These are phyloP conservation scores for Erythrolamprus reginae DNA, from an alignment of 2,113 vertebrate genomes.

Conservation along the genomic window DNA sequence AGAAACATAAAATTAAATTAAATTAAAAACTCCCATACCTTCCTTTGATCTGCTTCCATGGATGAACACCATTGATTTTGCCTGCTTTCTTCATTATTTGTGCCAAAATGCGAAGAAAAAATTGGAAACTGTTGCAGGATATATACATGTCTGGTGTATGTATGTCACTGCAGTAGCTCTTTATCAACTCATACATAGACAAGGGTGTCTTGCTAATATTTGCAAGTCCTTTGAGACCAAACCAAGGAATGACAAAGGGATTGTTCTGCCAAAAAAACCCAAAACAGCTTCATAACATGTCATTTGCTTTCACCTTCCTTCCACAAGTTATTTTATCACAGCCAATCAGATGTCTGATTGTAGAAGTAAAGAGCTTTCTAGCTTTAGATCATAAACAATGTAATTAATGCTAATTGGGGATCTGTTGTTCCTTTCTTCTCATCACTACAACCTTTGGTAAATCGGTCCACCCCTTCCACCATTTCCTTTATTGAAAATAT, in stretches of 20 bases:
- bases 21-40: slow-evolving; percentile 66
- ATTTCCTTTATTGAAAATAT: not conserved
- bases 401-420: not conserved
- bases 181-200: slow-evolving; percentile 82
- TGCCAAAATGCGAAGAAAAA: slow-evolving; percentile 90
- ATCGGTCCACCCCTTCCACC: too few relatives aligned
- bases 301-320: not conserved
- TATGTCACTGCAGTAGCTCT: slow-evolving; percentile 75
- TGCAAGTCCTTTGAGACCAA: slow-evolving; percentile 82
- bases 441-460: not conserved
- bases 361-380: not conserved
- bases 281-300: not conserved
- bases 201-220: slow-evolving; percentile 79
- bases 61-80: slow-evolving; percentile 71
- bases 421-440: not conserved
- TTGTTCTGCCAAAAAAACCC: slow-evolving; percentile 71
- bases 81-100: slow-evolving; percentile 76
- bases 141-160: slow-evolving; percentile 75
- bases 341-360: not conserved
- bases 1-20: too few relatives aligned
- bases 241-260: slow-evolving; percentile 86
- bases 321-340: not conserved
- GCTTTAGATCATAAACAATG: not conserved
- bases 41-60: slow-evolving; percentile 97
- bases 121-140: slow-evolving; percentile 86